Percentiles rank a stretch among this genome's conserved stretches.
phyloP scores from a whole-genome alignment of 2,797 vertebrate species.

The Leptodactylus fallax region DNA sequence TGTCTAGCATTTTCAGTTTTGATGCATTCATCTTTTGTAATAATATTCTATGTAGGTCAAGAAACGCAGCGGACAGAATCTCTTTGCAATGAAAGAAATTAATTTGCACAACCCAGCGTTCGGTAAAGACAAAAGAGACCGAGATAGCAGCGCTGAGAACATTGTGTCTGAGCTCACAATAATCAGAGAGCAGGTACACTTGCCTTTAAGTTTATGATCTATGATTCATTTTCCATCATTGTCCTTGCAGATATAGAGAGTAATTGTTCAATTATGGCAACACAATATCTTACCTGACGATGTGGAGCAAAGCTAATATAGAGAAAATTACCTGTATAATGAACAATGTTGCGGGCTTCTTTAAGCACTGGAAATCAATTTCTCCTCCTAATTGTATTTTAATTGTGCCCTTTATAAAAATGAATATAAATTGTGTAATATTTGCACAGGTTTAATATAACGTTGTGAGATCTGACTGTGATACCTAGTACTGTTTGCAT shows the following conservation, averaged over 20 bases:
- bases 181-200: slow-evolving; percentile 86
- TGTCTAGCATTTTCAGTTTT: neutral
- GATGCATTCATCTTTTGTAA: neutral
- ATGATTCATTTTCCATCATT: neutral
- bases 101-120: slow-evolving; percentile 89
- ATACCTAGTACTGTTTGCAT: neutral
- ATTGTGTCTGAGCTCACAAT: slow-evolving; percentile 90
- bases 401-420: neutral
- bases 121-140: slow-evolving; percentile 89
- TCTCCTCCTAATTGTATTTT: slow-evolving; percentile 11
- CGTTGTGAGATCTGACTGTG: neutral
- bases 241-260: neutral
- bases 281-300: neutral
- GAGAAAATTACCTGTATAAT: neutral
- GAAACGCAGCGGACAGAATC: slow-evolving; percentile 86
- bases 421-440: slow-evolving; percentile 27
- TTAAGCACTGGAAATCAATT: neutral
- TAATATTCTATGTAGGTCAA: slow-evolving; percentile 77
- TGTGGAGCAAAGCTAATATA: neutral
- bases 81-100: slow-evolving; percentile 91
- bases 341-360: neutral
- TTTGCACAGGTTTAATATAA: neutral
- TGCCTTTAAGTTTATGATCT: slow-evolving; percentile 6
- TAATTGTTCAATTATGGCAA: slow-evolving; percentile 18
- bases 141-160: slow-evolving; percentile 86